phyloP scores from a whole-genome alignment of 2,797 vertebrate genomes.

The Onychomys arenicola region DNA sequence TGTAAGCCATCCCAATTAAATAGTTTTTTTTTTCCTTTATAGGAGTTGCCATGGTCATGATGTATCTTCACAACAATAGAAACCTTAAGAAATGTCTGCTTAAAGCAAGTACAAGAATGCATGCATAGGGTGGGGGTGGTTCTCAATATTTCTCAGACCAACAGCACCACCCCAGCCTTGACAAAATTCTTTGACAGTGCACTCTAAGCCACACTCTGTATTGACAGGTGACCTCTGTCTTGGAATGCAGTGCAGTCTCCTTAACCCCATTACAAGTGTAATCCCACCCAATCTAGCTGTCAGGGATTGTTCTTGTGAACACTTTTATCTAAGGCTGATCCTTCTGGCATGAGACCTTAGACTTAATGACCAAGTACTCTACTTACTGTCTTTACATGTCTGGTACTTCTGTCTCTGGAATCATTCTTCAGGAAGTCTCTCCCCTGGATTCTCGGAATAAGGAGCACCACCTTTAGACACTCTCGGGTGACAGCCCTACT shows the following conservation, averaged over 20 bases:
- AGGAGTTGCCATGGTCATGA: not conserved
- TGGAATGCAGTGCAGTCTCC: accelerated
- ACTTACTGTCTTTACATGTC: not conserved
- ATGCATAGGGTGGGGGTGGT: not conserved
- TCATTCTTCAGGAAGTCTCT: not conserved
- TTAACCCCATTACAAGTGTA: accelerated
- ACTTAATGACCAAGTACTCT: too few relatives aligned
- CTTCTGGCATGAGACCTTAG: too few relatives aligned
- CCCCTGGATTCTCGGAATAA: not conserved
- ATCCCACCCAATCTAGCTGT: accelerated
- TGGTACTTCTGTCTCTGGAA: not conserved
- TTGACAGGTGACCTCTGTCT: accelerated
- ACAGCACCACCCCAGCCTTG: too few relatives aligned
- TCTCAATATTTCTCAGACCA: not conserved
- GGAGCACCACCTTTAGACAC: not conserved
- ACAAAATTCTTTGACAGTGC: not conserved
- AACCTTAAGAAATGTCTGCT: not conserved
- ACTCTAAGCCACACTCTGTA: not conserved
- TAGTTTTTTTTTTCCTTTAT: not conserved
- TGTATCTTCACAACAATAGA: not conserved
- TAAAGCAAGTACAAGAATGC: not conserved
- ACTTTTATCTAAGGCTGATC: not conserved
- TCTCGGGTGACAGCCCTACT: accelerated
- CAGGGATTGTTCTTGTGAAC: too few relatives aligned
- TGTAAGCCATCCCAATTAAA: not conserved